Evolutionary conservation across 1,140 invertebrate genomes (phyloP).

Genomic region (Musca vetustissima): DNA sequence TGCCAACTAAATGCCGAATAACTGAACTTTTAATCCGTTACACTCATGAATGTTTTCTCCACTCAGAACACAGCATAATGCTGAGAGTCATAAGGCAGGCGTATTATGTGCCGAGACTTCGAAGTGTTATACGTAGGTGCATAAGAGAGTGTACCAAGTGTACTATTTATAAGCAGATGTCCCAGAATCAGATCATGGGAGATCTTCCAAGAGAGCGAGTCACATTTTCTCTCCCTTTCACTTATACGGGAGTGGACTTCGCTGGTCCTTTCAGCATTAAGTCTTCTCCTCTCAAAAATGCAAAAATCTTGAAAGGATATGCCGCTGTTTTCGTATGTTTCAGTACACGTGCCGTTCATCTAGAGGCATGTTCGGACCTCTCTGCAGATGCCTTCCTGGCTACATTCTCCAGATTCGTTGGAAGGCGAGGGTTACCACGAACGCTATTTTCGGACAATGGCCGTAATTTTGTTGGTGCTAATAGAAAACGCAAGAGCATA

Average conservation of each 20-base stretch:
- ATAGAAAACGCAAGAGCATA: neutral
- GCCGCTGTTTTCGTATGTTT: slow-evolving; percentile 3
- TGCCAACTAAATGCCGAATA: neutral
- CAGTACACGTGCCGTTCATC: neutral
- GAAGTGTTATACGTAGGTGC: neutral
- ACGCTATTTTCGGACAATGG: slow-evolving; percentile 38
- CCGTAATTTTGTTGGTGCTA: slow-evolving; percentile 45
- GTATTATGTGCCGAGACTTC: neutral
- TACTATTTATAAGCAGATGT: slow-evolving; percentile 1
- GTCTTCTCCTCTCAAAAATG: neutral
- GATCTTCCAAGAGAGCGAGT: slow-evolving; percentile 29
- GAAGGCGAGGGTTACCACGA: slow-evolving; percentile 14
- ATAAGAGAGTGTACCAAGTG: neutral
- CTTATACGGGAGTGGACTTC: slow-evolving; percentile 33
- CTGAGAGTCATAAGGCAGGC: neutral
- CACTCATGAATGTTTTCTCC: neutral
- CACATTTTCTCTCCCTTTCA: slow-evolving; percentile 28
- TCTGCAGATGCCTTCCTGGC: neutral
- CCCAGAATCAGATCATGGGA: slow-evolving; percentile 19
- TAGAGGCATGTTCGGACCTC: neutral
- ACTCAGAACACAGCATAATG: slow-evolving; percentile 1
- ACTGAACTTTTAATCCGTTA: neutral
- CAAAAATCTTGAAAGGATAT: neutral
- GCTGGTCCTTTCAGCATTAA: slow-evolving; percentile 27
- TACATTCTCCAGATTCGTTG: neutral